Evolutionary conservation across 2,888 invertebrate genomes (phyloP).

Genomic region (Leptinotarsa rubiginosa): DNA sequence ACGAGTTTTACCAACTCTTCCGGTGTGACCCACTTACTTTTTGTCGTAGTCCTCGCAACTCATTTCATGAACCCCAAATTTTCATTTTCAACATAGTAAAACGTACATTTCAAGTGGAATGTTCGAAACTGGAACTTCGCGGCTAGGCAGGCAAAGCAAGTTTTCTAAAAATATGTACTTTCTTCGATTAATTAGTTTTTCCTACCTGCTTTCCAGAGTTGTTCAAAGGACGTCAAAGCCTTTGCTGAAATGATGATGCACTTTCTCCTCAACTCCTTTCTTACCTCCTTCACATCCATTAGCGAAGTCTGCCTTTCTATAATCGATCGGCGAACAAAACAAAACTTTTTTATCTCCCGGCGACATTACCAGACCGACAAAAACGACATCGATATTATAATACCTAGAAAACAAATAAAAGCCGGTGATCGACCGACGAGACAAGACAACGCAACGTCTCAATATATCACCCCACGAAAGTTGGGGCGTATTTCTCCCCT

Average conservation of each 20-base stretch:
- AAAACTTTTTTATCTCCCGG: conserved; percentile 21
- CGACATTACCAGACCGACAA: conserved; percentile 23
- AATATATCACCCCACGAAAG: conserved; percentile 35
- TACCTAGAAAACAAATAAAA: conserved; percentile 32
- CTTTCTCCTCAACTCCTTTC: background rate
- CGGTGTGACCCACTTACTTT: too few relatives aligned
- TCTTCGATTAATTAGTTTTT: too few relatives aligned
- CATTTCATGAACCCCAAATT: too few relatives aligned
- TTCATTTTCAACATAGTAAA: too few relatives aligned
- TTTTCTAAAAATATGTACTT: too few relatives aligned
- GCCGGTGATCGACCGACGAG: conserved; percentile 31
- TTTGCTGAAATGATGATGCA: background rate
- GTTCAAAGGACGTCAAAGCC: background rate
- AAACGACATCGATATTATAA: conserved; percentile 25
- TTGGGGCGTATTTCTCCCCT: conserved; percentile 24
- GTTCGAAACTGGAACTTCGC: too few relatives aligned
- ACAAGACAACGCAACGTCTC: conserved; percentile 29
- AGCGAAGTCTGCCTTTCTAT: conserved; percentile 1
- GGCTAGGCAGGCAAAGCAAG: too few relatives aligned
- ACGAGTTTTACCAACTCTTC: too few relatives aligned
- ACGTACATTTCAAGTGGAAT: too few relatives aligned
- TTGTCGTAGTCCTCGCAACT: too few relatives aligned
- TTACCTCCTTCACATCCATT: background rate
- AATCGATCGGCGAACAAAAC: conserved; percentile 21
- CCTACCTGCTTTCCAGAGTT: too few relatives aligned